Base-by-base conservation (phyloP, 2,888 invertebrate genomes). In the Parnassius glacialis region DNA sequence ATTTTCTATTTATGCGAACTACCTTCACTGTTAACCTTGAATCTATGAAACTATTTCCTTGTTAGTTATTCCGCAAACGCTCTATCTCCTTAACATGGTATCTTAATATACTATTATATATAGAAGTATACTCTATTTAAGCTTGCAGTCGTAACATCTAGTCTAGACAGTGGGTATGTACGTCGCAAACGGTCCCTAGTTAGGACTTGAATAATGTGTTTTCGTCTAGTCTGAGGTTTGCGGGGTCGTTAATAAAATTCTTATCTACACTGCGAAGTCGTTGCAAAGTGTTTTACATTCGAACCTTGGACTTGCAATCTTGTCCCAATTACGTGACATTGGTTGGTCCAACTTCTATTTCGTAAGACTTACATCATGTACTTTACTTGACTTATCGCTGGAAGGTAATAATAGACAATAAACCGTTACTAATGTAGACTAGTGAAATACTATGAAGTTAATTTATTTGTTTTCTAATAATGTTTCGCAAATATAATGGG, bases 21-120 rank as follows among this genome's bases (percentile, higher is more conserved):
- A 79, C 87, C 85, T 88, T 87, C 84, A 79, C 80, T 76, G 67
- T 68, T 79, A 82, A 81, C 90, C 88, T 87, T 89, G 87, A 67
- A 69, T 66, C 69, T 68, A 72, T 43, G 45, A 57, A 45, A 55
- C 65, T 72, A 80, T 85, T 88, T 87, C 90, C 89, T 87, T 79
- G 80, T 78, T 73, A 72, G 75, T 74, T 73, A 79, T 85, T 85
- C 85, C 84, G 83, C 75, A 76, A 80, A 77, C 75, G 74, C 73
- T 74, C 78, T 73, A 73, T 67, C 62, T 67, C 77, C 75, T 77
- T 78, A 50, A 42, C 48, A 10, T 54, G 43, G 1, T 34, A 34
- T 34, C 34, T 34, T 34, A 34, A 34, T 34, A 34, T 34, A 34
- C 34, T 7, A 34, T 34, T 34, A 34, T 3, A 34, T 34, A 25